These are phyloP conservation scores for Drosophila elegans DNA, from an alignment of 1,140 invertebrate genomes.

Conservation along the genomic window DNA sequence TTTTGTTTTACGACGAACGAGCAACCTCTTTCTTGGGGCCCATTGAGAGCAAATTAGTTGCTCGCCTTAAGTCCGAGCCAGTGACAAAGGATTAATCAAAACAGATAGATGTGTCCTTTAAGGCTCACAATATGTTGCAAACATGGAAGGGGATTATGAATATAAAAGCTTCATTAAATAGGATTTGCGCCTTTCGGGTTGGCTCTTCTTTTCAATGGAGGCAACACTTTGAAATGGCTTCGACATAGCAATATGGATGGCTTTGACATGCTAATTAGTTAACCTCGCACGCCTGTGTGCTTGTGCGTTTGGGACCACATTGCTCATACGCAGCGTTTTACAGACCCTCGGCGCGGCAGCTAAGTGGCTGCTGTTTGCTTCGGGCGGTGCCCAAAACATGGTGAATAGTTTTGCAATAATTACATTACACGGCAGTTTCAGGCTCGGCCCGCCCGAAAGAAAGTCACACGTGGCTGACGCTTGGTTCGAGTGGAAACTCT, in stretches of 20 bases:
- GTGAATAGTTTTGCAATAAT: slow-evolving; percentile 81
- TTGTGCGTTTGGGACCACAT: slow-evolving; percentile 13
- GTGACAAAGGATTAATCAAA: slow-evolving; percentile 71
- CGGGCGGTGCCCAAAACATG: slow-evolving; percentile 62
- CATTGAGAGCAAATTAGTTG: slow-evolving; percentile 64
- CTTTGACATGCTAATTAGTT: slow-evolving; percentile 81
- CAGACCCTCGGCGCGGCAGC: slow-evolving; percentile 43
- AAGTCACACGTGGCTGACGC: slow-evolving; percentile 75
- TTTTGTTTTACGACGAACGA: slow-evolving; percentile 48
- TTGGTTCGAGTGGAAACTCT: slow-evolving; percentile 28
- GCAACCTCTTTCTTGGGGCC: slow-evolving; percentile 26
- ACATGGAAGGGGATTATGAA: slow-evolving; percentile 60
- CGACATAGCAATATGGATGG: slow-evolving; percentile 61
- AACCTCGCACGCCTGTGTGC: slow-evolving; percentile 41
- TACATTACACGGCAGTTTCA: slow-evolving; percentile 79
- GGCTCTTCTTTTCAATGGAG: slow-evolving; percentile 18
- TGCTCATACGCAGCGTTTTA: slow-evolving; percentile 49
- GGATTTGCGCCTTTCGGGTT: slow-evolving; percentile 65
- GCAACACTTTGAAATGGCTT: slow-evolving; percentile 36
- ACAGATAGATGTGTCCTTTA: slow-evolving; percentile 47
- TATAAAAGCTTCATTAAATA: slow-evolving; percentile 69
- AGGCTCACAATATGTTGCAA: slow-evolving; percentile 45
- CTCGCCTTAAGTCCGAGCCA: slow-evolving; percentile 51
- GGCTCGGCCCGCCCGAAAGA: slow-evolving; percentile 42
- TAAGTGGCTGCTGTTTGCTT: slow-evolving; percentile 54